Evolutionary conservation across 2,113 vertebrate species (phyloP).

Genomic region (Pseudorectes ferrugineus): DNA sequence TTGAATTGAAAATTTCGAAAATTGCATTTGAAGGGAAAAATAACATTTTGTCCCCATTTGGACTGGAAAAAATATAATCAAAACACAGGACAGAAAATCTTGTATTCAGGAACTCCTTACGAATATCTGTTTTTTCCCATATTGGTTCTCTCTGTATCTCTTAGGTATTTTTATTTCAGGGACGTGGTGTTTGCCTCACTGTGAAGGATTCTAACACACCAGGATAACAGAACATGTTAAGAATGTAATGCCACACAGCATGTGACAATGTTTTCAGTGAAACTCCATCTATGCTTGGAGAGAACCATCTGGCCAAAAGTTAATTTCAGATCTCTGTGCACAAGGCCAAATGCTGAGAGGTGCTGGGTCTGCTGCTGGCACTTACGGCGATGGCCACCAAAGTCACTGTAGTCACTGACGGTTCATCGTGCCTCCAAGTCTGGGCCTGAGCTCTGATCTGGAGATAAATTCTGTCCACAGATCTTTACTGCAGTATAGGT

Average conservation of each 20-base stretch:
- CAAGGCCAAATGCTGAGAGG: neutral
- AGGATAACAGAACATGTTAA: neutral
- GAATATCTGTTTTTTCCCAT: neutral
- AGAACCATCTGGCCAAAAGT: neutral
- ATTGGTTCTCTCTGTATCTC: neutral
- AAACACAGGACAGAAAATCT: neutral
- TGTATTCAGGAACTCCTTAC: neutral
- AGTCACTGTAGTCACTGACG: neutral
- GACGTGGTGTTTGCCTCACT: neutral
- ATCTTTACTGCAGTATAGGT: neutral
- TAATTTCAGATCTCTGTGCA: neutral
- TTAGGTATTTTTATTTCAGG: neutral
- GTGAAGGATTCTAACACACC: neutral
- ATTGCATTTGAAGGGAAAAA: neutral
- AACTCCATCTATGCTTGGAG: neutral
- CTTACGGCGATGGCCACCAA: fast-evolving
- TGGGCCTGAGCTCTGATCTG: neutral
- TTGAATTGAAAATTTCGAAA: neutral
- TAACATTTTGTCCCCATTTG: neutral
- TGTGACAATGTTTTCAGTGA: neutral
- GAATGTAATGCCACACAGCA: neutral
- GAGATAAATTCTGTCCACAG: slow-evolving; percentile 5
- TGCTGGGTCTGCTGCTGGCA: neutral
- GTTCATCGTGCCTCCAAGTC: fast-evolving
- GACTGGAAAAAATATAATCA: neutral